Base-by-base conservation (phyloP, 2,888 invertebrate species). In the Vannuccia rotundouncinata region DNA sequence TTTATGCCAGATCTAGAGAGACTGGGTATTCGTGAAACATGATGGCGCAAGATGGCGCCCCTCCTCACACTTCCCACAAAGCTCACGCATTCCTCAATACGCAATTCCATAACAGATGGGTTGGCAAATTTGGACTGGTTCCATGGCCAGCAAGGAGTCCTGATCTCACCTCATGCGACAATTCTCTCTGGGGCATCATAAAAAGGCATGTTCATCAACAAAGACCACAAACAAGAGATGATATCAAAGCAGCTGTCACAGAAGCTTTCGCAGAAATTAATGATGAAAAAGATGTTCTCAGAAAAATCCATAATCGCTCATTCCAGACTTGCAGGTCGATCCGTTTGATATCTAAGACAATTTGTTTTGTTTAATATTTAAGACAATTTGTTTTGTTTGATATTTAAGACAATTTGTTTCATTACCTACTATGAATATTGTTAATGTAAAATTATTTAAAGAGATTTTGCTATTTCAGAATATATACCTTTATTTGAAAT, bases 181-280 rank as follows among this genome's bases (percentile, higher is more conserved):
- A 66, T 66, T 17, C 66, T 66, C 25, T 66, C 66, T 30, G 75
- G 75, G 75, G 75, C 22, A 27, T 13, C 29, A 75, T 5, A 2
- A 75, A 75, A 75, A 75, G 75, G 31, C 13, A 75, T 29, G 75
- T 75, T 75, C 75, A 75, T 30, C 75, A 75, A 29, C 29, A 75
- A 29, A 75, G 29, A 30, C 75, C 75, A 75, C 75, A 28, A 75
- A 73, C 74, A 73, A 73, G 10, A 73, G 29, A 73, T 73, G 74
- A 73, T 27, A 73, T 73, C 74, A 73, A 73, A 10, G 74, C 29
- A 30, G 31, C 75, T 75, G 2, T 75, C 75, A n/a, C 2, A 75
- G 29, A 75, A 30, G 31, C 75, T 75, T 10, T 75, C 75, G 29
- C 2, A 75, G 29, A 75, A 75, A 75, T 75, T 75, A 75, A 75